Base-by-base conservation (phyloP, 2,888 invertebrate species). In the Yponomeuta evonymella region DNA sequence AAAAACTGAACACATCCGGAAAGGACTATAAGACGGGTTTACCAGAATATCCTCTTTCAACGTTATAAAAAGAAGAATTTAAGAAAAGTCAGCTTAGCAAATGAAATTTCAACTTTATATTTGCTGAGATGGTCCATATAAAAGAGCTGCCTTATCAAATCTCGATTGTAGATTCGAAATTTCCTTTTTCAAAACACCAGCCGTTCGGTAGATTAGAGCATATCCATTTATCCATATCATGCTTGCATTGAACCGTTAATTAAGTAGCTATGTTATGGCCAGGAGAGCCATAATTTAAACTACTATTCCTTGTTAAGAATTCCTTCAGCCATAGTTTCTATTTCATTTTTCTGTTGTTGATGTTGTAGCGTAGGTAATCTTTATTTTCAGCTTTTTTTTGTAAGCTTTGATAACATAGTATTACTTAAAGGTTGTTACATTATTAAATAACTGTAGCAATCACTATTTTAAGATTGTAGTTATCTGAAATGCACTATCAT, bases 171-270 rank as follows among this genome's bases (percentile, higher is more conserved):
- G 51, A 15, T 15, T 58, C 4, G 51, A 15, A 15, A 15, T 3
- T 15, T 58, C 15, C 10, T 12, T 51, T 10, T 51, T 8, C 51
- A 2, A 5, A 15, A 58, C 15, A 15, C 15, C 51, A 58, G 15
- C 15, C 51, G 9, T 33, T 30, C 65, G 33, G 65, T 30, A 11
- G 33, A 65, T 33, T 33, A 33, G 33, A 33, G 33, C 33, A 33
- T 5, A 33, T 2, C 33, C 33, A 29, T 12, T 65, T 65, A 65
- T 65, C 29, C 11, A 30, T 65, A 65, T 48, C 67, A 67, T 43
- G 67, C 67, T 67, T 67, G 36, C 48, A 43, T 67, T n/a, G 15
- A 48, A 67, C 67, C 10, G 67, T 48, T 67, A 43, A 23, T 48
- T 67, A 48, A 15, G 67, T 6, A 23, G 67, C 67, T 67, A 23